Evolutionary conservation across 2,888 invertebrate species (phyloP).

Genomic region (Macaria liturata): DNA sequence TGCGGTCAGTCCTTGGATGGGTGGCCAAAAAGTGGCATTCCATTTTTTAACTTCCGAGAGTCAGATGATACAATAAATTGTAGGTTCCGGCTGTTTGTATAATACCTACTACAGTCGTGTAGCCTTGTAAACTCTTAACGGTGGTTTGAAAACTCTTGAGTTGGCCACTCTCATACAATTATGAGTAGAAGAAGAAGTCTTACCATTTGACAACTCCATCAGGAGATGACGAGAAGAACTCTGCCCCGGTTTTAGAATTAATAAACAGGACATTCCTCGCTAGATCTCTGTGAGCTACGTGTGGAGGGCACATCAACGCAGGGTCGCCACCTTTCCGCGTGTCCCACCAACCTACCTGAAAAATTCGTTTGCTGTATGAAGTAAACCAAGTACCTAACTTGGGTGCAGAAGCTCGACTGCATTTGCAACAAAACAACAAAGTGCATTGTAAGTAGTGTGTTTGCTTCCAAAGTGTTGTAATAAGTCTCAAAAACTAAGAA

Average conservation of each 20-base stretch:
- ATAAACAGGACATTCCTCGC: conserved; percentile 95
- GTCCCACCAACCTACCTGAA: conserved; percentile 91
- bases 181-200: background rate
- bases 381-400: background rate
- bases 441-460: background rate
- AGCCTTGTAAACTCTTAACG: no score
- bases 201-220: conserved; percentile 95
- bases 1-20: no score
- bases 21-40: no score
- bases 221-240: conserved; percentile 96
- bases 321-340: conserved; percentile 92
- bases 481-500: no score
- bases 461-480: background rate
- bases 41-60: no score
- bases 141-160: no score
- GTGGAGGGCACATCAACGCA: conserved; percentile 89
- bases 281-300: conserved; percentile 94
- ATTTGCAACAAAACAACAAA: background rate
- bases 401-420: no score
- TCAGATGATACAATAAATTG: no score
- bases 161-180: no score
- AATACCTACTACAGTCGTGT: no score
- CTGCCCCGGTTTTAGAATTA: conserved; percentile 96
- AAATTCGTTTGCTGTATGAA: background rate
- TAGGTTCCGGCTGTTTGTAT: no score